Evolutionary conservation across 2,797 vertebrate genomes (phyloP).

Genomic region (Cyprinella venusta): DNA sequence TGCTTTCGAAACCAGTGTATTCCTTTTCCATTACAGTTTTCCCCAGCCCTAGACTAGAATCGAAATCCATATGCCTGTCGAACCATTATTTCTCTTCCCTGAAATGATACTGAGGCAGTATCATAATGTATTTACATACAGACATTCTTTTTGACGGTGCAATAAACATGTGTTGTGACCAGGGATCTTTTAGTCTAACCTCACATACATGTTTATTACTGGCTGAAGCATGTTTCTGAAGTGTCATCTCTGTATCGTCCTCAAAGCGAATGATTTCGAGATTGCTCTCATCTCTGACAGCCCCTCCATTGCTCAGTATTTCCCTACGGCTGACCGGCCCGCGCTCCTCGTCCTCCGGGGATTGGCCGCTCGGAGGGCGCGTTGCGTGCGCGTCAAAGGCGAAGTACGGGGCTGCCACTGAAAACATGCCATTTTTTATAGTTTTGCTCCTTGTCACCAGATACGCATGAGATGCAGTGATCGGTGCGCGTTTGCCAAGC

Average conservation of each 20-base stretch:
- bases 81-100: slow-evolving; percentile 97
- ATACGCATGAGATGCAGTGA: slow-evolving; percentile 99
- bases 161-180: slow-evolving; percentile 99
- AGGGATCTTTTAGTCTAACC: slow-evolving; percentile 89
- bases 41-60: slow-evolving; percentile 95
- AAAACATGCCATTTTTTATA: slow-evolving; percentile 99
- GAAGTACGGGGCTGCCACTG: slow-evolving; percentile 99
- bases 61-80: slow-evolving; percentile 99
- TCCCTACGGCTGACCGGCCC: slow-evolving; percentile 66
- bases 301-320: slow-evolving; percentile 66
- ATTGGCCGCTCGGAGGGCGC: slow-evolving; percentile 69
- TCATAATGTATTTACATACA: slow-evolving; percentile 98
- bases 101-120: slow-evolving; percentile 99
- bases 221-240: slow-evolving; percentile 99
- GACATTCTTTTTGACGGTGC: slow-evolving; percentile 99
- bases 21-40: slow-evolving; percentile 96
- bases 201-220: slow-evolving; percentile 99
- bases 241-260: slow-evolving; percentile 99
- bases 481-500: slow-evolving; percentile 77
- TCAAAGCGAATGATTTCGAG: slow-evolving; percentile 79
- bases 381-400: slow-evolving; percentile 74
- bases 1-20: slow-evolving; percentile 83
- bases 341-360: slow-evolving; percentile 66
- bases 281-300: slow-evolving; percentile 84
- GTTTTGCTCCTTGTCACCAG: slow-evolving; percentile 99